Conservation (phyloP, 2,113 vertebrate species). For the Mesocricetus auratus region DNA sequence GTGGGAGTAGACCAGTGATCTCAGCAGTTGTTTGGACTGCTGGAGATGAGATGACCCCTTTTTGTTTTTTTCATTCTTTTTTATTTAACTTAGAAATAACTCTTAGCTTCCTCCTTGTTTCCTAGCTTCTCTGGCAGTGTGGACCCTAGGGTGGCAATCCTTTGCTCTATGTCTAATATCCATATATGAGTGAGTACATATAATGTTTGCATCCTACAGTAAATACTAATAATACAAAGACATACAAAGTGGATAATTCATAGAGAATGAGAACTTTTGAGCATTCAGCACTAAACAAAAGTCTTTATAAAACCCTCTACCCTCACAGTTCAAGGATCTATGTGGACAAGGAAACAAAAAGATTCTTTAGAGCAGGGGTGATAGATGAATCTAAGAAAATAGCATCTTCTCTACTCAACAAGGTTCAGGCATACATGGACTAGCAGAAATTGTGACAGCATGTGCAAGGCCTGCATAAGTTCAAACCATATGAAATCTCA, state of each 20-base stretch:
- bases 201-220: too few relatives aligned
- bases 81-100: too few relatives aligned
- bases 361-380: background rate
- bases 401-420: background rate
- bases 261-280: background rate
- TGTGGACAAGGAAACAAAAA: background rate
- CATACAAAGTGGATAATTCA: background rate
- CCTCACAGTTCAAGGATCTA: background rate
- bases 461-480: background rate
- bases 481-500: background rate
- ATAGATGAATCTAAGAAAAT: background rate
- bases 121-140: too few relatives aligned
- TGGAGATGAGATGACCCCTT: too few relatives aligned
- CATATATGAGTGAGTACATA: too few relatives aligned
- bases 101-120: too few relatives aligned
- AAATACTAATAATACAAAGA: background rate
- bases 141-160: too few relatives aligned
- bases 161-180: too few relatives aligned
- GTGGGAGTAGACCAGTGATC: too few relatives aligned
- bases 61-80: too few relatives aligned
- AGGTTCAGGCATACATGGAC: background rate
- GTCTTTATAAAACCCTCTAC: background rate
- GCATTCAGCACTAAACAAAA: background rate
- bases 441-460: background rate
- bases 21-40: too few relatives aligned